Evolutionary conservation across 2,113 vertebrate genomes (phyloP), one percentile per base, ranked within the genome.

Genomic region (Thalassoma bifasciatum): DNA sequence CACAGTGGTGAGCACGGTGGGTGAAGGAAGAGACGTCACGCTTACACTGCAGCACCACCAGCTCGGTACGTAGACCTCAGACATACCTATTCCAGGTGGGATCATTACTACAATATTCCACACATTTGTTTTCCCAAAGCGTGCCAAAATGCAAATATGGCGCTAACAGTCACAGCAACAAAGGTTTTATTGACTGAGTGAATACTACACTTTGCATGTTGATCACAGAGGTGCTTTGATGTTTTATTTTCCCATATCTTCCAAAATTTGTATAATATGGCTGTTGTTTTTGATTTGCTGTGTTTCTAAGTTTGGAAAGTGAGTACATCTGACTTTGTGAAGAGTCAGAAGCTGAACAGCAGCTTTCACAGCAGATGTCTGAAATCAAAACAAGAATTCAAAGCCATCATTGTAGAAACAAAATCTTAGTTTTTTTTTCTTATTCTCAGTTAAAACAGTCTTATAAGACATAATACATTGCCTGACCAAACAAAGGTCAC

Each of bases 41-140:
- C 83, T 94, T 23, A 82, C 79, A 5, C 59, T 95, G 50, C 88
- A 89, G n/a, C 93, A 94, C 72, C 87, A 92, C 61, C 91, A 87
- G 56, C 87, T 86, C 0, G 92, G 94, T 94, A 90, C 4, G 73
- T 19, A 23, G 36, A 24, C 8, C 46, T 50, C 70, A 22, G 46
- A 7, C 36, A 5, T 12, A 5, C 14, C 14, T 42, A 13, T 5
- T 14, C 14, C 40, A 42, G 40, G 14, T 12, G 10, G 40, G 14
- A 14, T 42, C 14, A 6, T 40, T 30, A 47, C n/a, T 2, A 42
- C 22, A 37, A 30, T 7, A 19, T 4, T 63, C n/a, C n/a, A n/a
- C n/a, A n/a, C n/a, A n/a, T 54, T n/a, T 44, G 22, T 54, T 47
- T 38, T 19, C 60, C 23, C 10, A n/a, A 56, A 7, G 53, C 2